Percentiles rank a stretch among this genome's conserved stretches.
Conservation (phyloP, 2,797 vertebrate genomes). For the Ptychadena robeensis region DNA sequence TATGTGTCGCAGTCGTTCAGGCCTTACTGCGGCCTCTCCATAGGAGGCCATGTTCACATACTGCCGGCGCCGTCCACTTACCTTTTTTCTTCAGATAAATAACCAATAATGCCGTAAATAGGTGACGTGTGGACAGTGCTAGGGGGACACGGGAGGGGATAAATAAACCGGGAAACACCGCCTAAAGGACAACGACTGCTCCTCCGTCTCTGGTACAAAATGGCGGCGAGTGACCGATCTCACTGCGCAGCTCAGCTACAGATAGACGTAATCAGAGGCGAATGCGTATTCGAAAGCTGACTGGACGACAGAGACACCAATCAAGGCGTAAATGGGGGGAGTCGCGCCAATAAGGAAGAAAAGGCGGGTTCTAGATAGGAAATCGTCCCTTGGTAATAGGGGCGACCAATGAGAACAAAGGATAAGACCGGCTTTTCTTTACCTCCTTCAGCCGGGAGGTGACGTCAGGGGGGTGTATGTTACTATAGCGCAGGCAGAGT, state of each 20-base stretch:
- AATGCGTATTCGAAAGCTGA: not conserved
- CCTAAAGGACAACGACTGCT: not conserved
- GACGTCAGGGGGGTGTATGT: conserved; percentile 16
- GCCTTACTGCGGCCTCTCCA: conserved; percentile 10
- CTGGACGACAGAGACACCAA: not conserved
- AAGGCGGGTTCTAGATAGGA: not conserved
- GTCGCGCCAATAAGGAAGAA: not conserved
- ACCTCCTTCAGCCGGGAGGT: not conserved
- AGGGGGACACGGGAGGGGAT: not conserved
- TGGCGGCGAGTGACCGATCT: conserved; percentile 11
- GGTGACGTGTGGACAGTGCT: not conserved
- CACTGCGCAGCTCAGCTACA: conserved; percentile 36
- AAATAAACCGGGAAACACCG: not conserved
- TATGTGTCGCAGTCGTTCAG: not conserved
- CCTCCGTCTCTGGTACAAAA: conserved; percentile 38
- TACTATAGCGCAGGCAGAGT: not conserved
- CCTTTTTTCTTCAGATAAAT: conserved; percentile 10
- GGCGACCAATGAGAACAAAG: not conserved
- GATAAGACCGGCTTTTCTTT: not conserved
- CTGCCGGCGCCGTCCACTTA: conserved; percentile 20
- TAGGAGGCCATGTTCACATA: conserved; percentile 14
- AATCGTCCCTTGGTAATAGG: not conserved
- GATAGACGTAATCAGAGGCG: conserved; percentile 20
- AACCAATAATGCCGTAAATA: not conserved
- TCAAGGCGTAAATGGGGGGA: not conserved